Evolutionary conservation across 1,140 invertebrate species (phyloP).

Genomic region (Bombus superbus): DNA sequence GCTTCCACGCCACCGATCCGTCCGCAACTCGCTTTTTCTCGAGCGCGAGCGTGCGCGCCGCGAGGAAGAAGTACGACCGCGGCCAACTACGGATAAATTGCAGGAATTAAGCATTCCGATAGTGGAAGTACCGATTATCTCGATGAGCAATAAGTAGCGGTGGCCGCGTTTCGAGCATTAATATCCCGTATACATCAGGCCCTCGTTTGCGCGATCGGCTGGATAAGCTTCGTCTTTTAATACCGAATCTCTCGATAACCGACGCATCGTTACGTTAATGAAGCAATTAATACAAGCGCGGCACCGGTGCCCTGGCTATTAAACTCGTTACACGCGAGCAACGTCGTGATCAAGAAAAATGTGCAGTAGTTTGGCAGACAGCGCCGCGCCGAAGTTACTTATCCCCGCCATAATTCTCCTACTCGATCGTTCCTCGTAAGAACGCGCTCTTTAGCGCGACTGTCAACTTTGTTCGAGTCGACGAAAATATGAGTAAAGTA

Average conservation of each 20-base stretch:
- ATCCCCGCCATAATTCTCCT: neutral
- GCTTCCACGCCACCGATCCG: constrained; percentile 51
- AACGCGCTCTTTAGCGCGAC: neutral
- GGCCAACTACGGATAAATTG: constrained; percentile 43
- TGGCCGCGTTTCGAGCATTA: constrained; percentile 38
- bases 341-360: constrained; percentile 46
- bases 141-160: constrained; percentile 24
- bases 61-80: constrained; percentile 4
- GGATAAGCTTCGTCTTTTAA: constrained; percentile 38
- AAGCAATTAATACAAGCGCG: constrained; percentile 48
- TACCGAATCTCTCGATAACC: constrained; percentile 48
- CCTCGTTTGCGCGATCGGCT: constrained; percentile 42
- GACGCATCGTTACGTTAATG: constrained; percentile 55
- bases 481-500: neutral
- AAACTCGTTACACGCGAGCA: constrained; percentile 39
- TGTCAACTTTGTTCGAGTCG: neutral
- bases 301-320: constrained; percentile 11
- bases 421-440: neutral
- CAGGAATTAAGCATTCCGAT: constrained; percentile 48
- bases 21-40: constrained; percentile 40
- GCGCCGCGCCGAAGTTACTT: neutral
- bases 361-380: constrained; percentile 3
- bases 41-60: neutral
- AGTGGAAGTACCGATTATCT: constrained; percentile 37
- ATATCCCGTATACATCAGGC: constrained; percentile 31